A percentile compares a stretch with the other conserved stretches of the same genome.
phyloP scores from a whole-genome alignment of 2,888 invertebrate genomes.

The Stegophylla sp. region DNA sequence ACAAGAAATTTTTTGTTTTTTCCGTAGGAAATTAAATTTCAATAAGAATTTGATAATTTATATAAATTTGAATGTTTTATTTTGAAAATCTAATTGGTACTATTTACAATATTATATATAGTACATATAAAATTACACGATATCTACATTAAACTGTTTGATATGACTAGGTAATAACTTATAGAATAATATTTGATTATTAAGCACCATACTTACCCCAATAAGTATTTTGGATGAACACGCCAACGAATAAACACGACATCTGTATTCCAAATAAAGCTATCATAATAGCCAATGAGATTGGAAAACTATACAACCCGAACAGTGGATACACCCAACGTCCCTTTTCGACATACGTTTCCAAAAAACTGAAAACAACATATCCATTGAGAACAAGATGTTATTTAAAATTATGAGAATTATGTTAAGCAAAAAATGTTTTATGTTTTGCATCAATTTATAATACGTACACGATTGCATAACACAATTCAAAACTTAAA shows the following conservation, averaged over 20 bases:
- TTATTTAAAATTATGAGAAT: not conserved
- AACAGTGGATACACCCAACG: constrained; percentile 69
- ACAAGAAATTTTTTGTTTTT: too few relatives aligned
- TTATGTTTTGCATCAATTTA: too few relatives aligned
- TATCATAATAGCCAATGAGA: constrained; percentile 13
- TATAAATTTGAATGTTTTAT: too few relatives aligned
- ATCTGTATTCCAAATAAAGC: not conserved
- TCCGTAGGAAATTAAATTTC: too few relatives aligned
- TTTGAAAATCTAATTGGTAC: too few relatives aligned
- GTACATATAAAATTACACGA: too few relatives aligned
- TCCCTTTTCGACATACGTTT: constrained; percentile 67
- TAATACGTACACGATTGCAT: constrained; percentile 60
- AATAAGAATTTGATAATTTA: too few relatives aligned
- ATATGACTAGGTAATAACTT: too few relatives aligned
- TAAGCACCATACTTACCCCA: constrained; percentile 45
- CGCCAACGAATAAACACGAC: constrained; percentile 31
- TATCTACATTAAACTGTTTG: too few relatives aligned
- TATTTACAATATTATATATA: too few relatives aligned
- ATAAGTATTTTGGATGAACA: constrained; percentile 41
- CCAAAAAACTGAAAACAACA: constrained; percentile 64
- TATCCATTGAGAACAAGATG: too few relatives aligned
- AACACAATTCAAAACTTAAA: constrained; percentile 57
- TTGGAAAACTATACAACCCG: constrained; percentile 60
- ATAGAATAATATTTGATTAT: not conserved
- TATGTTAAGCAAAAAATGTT: not conserved